Base-by-base conservation (phyloP, 2,113 vertebrate genomes). In the Spea bombifrons region DNA sequence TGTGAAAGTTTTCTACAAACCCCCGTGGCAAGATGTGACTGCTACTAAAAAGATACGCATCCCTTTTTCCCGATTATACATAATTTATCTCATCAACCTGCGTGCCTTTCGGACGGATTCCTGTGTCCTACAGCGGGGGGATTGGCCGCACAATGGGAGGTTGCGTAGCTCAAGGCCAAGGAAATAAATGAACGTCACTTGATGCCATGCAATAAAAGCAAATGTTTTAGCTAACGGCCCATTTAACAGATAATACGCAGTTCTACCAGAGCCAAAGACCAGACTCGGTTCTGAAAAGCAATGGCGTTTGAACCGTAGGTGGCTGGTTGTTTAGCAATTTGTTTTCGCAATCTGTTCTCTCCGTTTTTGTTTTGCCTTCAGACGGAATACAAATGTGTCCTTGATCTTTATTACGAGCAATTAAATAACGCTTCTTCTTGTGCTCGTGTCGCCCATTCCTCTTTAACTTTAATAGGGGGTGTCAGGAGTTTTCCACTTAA, bases 401-500 rank as follows among this genome's bases (percentile, higher is more conserved):
- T 87, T 85, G 80, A 69, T 66, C 13, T 45, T 79, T 83, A 81
- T 85, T 85, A 71, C 59, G 75, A 73, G 73, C 80, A 66, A 81
- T 57, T 68, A 85, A 81, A 78, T 55, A 82, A 52, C 65, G 77
- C 49, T 67, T 64, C 49, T 67, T 64, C 80, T 59, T 81, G 12
- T 68, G 81, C 84, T 73, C 78, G 61, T 88, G 84, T 84, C 81
- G 82, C 84, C 73, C 0, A 8, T 83, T 86, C 82, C 73, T 71
- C 52, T 84, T 81, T 8, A 80, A 75, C 80, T 66, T 68, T 80
- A 83, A 66, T 75, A 84, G 84, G 71, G 76, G 67, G 8, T 71
- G 43, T 74, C 86, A 78, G 9, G n/a, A 59, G 55, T 13, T 59
- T 13, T 53, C 61, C 12, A 3, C 70, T 63, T 45, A 83, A 81